Percentiles rank a stretch among this genome's conserved stretches.
These are phyloP conservation scores for Cairina moschata DNA, from an alignment of 2,113 vertebrate species.

Conservation along the genomic window DNA sequence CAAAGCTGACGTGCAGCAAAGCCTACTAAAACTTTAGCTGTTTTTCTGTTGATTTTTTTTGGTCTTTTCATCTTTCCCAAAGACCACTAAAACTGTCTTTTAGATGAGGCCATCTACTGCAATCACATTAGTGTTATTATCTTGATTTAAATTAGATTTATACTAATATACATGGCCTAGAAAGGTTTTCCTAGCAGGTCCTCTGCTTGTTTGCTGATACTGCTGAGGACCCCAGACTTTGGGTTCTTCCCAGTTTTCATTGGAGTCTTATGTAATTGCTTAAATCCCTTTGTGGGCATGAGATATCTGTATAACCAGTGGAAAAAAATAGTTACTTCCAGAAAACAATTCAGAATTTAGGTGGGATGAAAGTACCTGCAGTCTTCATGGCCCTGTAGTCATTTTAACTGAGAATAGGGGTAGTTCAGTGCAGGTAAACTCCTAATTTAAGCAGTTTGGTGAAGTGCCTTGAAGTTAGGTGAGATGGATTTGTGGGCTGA, in stretches of 20 bases:
- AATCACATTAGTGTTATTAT: not conserved
- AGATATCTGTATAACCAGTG: not conserved
- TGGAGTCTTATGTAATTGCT: not conserved
- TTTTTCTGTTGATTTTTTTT: not conserved
- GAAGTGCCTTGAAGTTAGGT: not conserved
- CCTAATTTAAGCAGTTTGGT: not conserved
- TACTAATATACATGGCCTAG: not conserved
- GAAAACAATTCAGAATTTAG: not conserved
- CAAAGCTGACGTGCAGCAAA: not conserved
- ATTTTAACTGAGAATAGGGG: not conserved
- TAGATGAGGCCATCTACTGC: not conserved
- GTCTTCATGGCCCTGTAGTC: not conserved
- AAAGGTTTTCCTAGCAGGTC: not conserved
- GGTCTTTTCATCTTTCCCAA: not conserved
- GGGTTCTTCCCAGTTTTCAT: not conserved
- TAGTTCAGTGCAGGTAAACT: not conserved
- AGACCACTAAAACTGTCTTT: not conserved
- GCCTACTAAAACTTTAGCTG: not conserved
- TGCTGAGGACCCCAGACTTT: not conserved
- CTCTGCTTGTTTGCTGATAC: not conserved
- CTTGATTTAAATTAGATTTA: not conserved
- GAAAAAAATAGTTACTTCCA: not conserved
- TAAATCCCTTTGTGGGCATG: not conserved
- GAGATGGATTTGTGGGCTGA: not conserved
- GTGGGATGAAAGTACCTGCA: not conserved